Percentiles rank a stretch among this genome's conserved stretches.
Evolutionary conservation across 2,797 vertebrate genomes (phyloP).

Genomic region (Leptoclinus maculatus): DNA sequence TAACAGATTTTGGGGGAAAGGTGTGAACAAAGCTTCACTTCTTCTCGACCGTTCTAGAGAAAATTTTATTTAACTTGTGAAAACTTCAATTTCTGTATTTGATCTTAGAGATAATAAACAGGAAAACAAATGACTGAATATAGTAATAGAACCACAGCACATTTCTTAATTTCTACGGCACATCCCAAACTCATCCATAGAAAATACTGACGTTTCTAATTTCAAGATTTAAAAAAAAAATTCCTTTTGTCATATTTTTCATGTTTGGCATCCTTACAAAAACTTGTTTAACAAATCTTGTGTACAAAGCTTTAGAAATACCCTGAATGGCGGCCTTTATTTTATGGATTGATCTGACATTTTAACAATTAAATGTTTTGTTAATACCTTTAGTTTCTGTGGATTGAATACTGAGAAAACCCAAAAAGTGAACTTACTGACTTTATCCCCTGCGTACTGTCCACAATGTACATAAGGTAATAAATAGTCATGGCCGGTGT

Average conservation of each 20-base stretch:
- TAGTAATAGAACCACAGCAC: not conserved
- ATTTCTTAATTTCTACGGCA: conserved; percentile 1
- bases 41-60: not conserved
- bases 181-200: conserved; percentile 13
- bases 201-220: conserved; percentile 29
- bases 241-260: not conserved
- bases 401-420: conserved; percentile 25
- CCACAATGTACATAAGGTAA: not conserved
- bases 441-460: not conserved
- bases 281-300: conserved; percentile 23
- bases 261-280: conserved; percentile 45
- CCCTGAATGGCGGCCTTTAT: conserved; percentile 53
- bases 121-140: not conserved
- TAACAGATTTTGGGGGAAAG: not conserved
- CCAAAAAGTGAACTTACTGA: not conserved
- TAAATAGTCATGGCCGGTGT: not conserved
- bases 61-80: not conserved
- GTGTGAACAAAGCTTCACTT: not conserved
- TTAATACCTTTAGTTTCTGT: conserved; percentile 12
- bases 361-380: conserved; percentile 1
- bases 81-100: not conserved
- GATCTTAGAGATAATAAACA: not conserved
- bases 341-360: not conserved
- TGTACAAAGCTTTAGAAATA: conserved; percentile 65
- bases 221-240: not conserved